Percentiles rank a stretch among this genome's conserved stretches.
These are phyloP conservation scores for Hetaerina titia DNA, from an alignment of 2,888 invertebrate species.

Conservation along the genomic window DNA sequence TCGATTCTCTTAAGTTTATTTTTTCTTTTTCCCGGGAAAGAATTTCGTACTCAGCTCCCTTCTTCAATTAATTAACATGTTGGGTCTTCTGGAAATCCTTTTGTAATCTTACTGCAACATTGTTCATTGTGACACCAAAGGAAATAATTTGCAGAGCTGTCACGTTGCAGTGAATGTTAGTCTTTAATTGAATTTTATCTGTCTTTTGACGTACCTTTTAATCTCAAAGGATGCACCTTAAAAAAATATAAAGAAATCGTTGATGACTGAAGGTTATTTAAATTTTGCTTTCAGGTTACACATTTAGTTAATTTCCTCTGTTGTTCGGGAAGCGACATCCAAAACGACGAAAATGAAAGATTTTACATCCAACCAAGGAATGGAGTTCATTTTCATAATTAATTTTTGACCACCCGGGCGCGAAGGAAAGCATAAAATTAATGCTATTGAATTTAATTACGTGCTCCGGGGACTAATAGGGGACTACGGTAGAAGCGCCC, in stretches of 20 bases:
- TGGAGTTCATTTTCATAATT: constrained; percentile 32
- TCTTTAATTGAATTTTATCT: too few species aligned
- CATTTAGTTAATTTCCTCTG: background rate
- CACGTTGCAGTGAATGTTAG: too few species aligned
- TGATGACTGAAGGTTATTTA: background rate
- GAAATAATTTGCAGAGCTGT: too few species aligned
- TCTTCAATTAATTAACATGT: too few species aligned
- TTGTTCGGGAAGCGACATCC: background rate
- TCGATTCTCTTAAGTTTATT: too few species aligned
- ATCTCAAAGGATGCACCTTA: background rate
- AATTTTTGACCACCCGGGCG: constrained; percentile 21
- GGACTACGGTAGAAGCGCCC: background rate
- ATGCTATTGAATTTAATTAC: constrained; percentile 35
- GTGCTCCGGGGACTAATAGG: constrained; percentile 4
- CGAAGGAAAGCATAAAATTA: background rate
- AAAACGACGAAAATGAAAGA: background rate
- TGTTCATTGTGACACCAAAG: too few species aligned
- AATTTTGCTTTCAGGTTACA: background rate
- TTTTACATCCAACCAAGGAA: background rate
- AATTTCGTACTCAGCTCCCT: too few species aligned
- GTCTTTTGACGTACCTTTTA: too few species aligned
- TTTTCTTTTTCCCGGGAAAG: too few species aligned
- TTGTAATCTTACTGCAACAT: too few species aligned
- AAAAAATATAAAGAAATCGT: background rate
- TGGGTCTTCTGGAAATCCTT: too few species aligned